These are phyloP conservation scores for Enoplosus armatus DNA, from an alignment of 2,797 vertebrate species.

Conservation along the genomic window DNA sequence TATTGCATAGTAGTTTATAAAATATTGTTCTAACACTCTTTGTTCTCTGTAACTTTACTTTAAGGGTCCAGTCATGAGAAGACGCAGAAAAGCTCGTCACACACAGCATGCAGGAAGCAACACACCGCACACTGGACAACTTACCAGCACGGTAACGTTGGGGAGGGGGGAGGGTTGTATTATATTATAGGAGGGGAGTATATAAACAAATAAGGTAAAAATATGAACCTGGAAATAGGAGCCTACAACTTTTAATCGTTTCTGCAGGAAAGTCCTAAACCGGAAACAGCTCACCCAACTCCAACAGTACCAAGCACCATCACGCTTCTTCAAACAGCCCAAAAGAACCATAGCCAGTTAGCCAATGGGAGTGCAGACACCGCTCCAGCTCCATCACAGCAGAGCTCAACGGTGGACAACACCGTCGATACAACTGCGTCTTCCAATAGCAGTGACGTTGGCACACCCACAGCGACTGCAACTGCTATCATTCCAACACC, in stretches of 20 bases:
- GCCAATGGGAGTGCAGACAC: constrained; percentile 63
- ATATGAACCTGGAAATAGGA: neutral
- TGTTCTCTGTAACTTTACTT: neutral
- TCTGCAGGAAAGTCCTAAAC: constrained; percentile 69
- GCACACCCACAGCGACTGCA: neutral
- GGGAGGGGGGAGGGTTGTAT: too few relatives aligned
- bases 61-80: constrained; percentile 52
- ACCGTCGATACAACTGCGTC: constrained; percentile 37
- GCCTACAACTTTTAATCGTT: neutral
- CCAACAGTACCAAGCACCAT: constrained; percentile 55
- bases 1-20: neutral
- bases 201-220: neutral
- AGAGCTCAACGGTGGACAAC: constrained; percentile 64
- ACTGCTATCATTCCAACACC: constrained; percentile 54
- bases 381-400: constrained; percentile 6
- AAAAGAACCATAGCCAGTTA: constrained; percentile 71
- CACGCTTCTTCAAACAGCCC: constrained; percentile 62
- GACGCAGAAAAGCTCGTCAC: constrained; percentile 45
- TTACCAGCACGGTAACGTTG: constrained; percentile 64
- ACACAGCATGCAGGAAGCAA: neutral
- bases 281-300: neutral
- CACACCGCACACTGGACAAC: neutral
- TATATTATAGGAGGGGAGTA: too few relatives aligned
- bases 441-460: constrained; percentile 72
- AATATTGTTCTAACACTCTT: neutral